Base-by-base conservation (phyloP, 2,888 invertebrate genomes). In the Plebejus argus region DNA sequence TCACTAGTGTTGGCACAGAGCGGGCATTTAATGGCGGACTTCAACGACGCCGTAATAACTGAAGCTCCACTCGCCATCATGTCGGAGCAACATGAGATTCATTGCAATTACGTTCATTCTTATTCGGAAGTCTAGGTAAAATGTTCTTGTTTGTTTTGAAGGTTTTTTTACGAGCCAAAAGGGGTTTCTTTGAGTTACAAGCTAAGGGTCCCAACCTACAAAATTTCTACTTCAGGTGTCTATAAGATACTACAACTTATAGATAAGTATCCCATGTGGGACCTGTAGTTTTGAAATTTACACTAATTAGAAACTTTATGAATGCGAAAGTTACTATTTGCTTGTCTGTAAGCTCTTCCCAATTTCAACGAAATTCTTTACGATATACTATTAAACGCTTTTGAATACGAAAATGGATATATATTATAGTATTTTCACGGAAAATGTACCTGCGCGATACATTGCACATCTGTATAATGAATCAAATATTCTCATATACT, bases 1-100 rank as follows among this genome's bases (percentile, higher is more conserved):
- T 49, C 74, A 74, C 74, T 74, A 74, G 53, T 74, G 18, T 74
- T 74, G 74, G 53, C 28, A 53, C 74, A 74, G 53, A 28, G 74
- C 72, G 10, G 20, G 45, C 49, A 53, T 74, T 33, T 53, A 74
- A 74, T 53, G 28, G 74, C 23, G 15, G 74, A 23, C 53, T 49
- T 28, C 74, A 18, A 28, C 28, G 28, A 53, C 49, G 53, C 12
- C 28, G 72, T 74, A 53, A 53, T 74, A 28, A 74, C 74, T 53
- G 74, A 74, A 74, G 72, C 72, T 12, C 4, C 49, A 23, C n/a
- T 74, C 28, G 53, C 74, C 53, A 18, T 53, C 15, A 74, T 74
- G 74, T 49, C 49, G 53, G 74, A 28, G 12, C 28, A 74, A 53
- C 53, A 74, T 74, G 74, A 53, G 49, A 53, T 53, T 74, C 53